A percentile compares a stretch with the other conserved stretches of the same genome.
Evolutionary conservation across 2,888 invertebrate genomes (phyloP).

Genomic region (Stegophylla sp.): DNA sequence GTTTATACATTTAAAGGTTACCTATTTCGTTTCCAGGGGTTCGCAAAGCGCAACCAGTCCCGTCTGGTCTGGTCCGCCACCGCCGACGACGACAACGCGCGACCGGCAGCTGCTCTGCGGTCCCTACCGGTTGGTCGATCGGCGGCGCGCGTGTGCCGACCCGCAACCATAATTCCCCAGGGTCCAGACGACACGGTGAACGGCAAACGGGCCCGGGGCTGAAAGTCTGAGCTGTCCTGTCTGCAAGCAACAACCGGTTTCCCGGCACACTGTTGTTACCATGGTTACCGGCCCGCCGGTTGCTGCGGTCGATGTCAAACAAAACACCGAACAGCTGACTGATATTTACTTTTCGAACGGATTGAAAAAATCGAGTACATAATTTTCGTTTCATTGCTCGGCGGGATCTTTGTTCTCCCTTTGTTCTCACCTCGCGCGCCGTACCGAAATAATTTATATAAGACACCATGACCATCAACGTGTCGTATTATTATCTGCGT

Average conservation of each 20-base stretch:
- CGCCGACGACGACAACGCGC: neutral
- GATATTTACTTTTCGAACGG: constrained; percentile 34
- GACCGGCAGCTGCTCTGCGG: too few species aligned
- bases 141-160: neutral
- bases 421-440: neutral
- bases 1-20: constrained; percentile 57
- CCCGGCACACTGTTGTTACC: constrained; percentile 50
- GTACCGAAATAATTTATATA: too few species aligned
- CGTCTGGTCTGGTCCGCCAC: neutral
- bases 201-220: neutral
- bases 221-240: constrained; percentile 6
- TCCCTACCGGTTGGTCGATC: neutral
- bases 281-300: constrained; percentile 46
- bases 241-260: constrained; percentile 40
- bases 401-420: neutral
- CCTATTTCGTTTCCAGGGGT: constrained; percentile 53
- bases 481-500: too few species aligned
- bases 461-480: too few species aligned
- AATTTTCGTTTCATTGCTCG: too few species aligned
- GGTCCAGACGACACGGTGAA: neutral
- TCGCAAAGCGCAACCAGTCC: constrained; percentile 42
- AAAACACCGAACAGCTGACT: constrained; percentile 55
- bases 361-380: too few species aligned
- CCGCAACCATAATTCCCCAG: neutral
- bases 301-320: constrained; percentile 39